Evolutionary conservation across 2,888 invertebrate genomes (phyloP).

Genomic region (Chironomus riparius): DNA sequence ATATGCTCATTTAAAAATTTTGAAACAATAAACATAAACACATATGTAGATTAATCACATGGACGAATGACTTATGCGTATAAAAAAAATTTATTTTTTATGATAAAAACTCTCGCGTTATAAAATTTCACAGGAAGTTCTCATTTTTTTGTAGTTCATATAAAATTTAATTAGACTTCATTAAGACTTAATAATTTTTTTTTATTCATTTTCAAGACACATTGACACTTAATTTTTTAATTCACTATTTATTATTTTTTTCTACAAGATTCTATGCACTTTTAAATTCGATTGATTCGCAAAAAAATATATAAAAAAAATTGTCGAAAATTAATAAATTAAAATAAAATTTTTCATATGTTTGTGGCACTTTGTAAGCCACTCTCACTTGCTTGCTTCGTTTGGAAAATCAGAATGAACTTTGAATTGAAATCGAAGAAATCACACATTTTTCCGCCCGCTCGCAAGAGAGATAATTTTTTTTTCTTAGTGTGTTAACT

Average conservation of each 20-base stretch:
- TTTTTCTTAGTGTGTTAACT: neutral
- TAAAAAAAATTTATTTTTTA: neutral
- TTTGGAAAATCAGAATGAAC: constrained; percentile 25
- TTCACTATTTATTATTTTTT: neutral
- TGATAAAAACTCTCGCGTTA: neutral
- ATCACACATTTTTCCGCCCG: constrained; percentile 17
- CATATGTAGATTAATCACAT: too few relatives aligned
- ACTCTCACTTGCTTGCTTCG: neutral
- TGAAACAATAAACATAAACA: too few relatives aligned
- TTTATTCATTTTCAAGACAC: neutral
- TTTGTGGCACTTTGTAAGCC: neutral
- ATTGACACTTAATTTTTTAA: neutral
- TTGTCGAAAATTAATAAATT: too few relatives aligned
- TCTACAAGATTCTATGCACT: too few relatives aligned
- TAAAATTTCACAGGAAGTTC: constrained; percentile 1
- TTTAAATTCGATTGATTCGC: too few relatives aligned
- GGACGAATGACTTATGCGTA: too few relatives aligned
- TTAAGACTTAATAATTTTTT: neutral
- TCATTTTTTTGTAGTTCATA: neutral
- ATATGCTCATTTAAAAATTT: too few relatives aligned
- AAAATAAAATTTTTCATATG: neutral
- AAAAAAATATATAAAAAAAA: too few relatives aligned
- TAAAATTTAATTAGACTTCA: neutral
- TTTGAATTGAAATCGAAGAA: constrained; percentile 5
- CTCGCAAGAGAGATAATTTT: constrained; percentile 9